A percentile compares a stretch with the other conserved stretches of the same genome.
Conservation (phyloP, 2,797 vertebrate genomes). For the Rousettus madagascariensis region DNA sequence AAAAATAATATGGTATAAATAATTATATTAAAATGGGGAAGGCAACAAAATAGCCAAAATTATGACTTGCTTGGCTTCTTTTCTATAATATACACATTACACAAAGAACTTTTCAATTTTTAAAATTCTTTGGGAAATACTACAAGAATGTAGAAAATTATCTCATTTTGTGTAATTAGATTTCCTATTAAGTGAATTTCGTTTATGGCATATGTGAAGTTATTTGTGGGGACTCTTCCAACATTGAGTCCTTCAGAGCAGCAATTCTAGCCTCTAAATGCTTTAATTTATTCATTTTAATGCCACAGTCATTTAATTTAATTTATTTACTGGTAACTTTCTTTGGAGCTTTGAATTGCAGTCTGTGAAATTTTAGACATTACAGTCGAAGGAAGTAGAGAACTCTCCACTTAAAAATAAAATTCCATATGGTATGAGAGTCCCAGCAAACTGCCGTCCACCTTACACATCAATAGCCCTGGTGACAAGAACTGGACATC, state of each 20-base stretch:
- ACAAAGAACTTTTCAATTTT: neutral
- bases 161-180: constrained; percentile 10
- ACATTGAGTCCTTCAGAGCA: neutral
- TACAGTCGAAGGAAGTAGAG: neutral
- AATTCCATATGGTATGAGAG: neutral
- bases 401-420: neutral
- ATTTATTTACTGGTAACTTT: neutral
- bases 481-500: neutral
- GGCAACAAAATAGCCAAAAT: neutral
- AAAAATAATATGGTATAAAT: neutral
- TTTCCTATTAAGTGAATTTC: neutral
- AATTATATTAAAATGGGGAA: neutral
- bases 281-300: neutral
- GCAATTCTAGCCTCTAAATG: neutral
- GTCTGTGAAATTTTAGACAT: neutral
- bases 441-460: neutral
- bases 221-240: neutral
- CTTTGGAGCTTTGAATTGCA: neutral
- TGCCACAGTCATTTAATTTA: neutral
- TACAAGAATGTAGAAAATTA: neutral
- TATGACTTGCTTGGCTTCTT: neutral
- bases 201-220: neutral
- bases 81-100: neutral
- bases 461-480: neutral
- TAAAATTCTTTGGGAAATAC: neutral